phyloP scores from a whole-genome alignment of 30 jellyfish, hydroid and myxozoan genomes.

The Hydractinia symbiolongicarpus region DNA sequence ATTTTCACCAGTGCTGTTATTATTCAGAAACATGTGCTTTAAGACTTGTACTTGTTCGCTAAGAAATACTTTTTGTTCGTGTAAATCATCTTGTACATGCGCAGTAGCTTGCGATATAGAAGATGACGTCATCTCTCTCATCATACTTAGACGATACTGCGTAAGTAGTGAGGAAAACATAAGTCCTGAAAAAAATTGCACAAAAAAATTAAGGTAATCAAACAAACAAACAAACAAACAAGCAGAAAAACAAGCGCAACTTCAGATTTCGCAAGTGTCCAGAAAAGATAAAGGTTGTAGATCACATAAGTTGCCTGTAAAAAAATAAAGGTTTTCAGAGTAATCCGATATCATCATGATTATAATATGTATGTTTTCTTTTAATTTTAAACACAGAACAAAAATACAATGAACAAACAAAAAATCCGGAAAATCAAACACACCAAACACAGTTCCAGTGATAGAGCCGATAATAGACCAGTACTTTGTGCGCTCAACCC shows the following conservation, averaged over 20 bases:
- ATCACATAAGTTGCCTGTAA: too few species aligned
- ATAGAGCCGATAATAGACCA: constrained; percentile 84
- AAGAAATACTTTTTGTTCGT: too few species aligned
- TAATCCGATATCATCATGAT: not conserved
- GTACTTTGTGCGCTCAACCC: constrained; percentile 86
- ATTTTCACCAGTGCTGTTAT: too few species aligned
- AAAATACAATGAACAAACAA: not conserved
- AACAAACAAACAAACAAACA: not conserved
- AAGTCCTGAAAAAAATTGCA: not conserved
- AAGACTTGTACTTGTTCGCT: too few species aligned
- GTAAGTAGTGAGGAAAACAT: constrained; percentile 6
- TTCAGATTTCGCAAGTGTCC: not conserved
- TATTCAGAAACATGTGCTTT: too few species aligned
- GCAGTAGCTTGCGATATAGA: constrained; percentile 1
- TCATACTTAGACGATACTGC: not conserved
- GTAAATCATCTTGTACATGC: not conserved
- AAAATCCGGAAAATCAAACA: not conserved
- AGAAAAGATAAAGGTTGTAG: too few species aligned
- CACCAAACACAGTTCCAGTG: constrained; percentile 81
- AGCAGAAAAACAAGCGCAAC: not conserved
- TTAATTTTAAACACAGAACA: not conserved
- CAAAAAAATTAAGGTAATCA: not conserved
- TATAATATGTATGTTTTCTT: not conserved
- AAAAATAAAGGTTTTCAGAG: not conserved
- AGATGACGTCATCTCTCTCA: not conserved